Evolutionary conservation across 2,888 invertebrate genomes (phyloP), one percentile per base, ranked within the genome.

Genomic region (Globia sparganii): DNA sequence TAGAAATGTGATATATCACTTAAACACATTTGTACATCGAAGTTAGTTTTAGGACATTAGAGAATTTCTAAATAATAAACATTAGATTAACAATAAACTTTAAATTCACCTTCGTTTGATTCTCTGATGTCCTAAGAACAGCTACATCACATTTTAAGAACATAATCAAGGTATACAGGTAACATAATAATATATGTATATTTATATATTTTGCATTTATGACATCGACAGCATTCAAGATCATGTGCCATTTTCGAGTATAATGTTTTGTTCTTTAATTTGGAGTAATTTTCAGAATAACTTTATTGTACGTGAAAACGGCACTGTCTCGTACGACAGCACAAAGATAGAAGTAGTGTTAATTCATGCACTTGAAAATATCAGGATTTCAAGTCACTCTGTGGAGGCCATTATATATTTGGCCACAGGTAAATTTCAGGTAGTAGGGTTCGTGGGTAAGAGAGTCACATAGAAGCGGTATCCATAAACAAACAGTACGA

Each of bases 401-500:
- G 80, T 86, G 66, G 82, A 81, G 78, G 81, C 81, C 83, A 64
- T 77, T 81, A 72, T 82, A 86, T 83, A 81, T 75, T 80, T 74
- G 83, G 78, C 86, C 85, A 81, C 80, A 81, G 79, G 78, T 87
- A 84, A 72, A 78, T 73, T 68, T 84, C 79, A 80, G 82, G 85
- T 91, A 91, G 94, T 92, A 90, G 91, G 93, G 91, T 86, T 92
- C 86, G 91, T 92, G 93, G 93, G 91, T 92, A 86, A 92, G 87
- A 94, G 91, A 94, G 90, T 93, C 89, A 93, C 92, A 94, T 91
- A 93, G 91, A 96, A 96, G 96, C 96, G 92, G 91, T 93, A 94
- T 94, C 92, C 94, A 96, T 95, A 94, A 91, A 94, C 93, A 95
- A 93, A 94, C 92, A 95, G 90, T 88, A 96, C 96, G 96, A 96